A percentile compares a stretch with the other conserved stretches of the same genome.
These are phyloP conservation scores for Pelodytes ibericus DNA, from an alignment of 2,797 vertebrate genomes.

Conservation along the genomic window DNA sequence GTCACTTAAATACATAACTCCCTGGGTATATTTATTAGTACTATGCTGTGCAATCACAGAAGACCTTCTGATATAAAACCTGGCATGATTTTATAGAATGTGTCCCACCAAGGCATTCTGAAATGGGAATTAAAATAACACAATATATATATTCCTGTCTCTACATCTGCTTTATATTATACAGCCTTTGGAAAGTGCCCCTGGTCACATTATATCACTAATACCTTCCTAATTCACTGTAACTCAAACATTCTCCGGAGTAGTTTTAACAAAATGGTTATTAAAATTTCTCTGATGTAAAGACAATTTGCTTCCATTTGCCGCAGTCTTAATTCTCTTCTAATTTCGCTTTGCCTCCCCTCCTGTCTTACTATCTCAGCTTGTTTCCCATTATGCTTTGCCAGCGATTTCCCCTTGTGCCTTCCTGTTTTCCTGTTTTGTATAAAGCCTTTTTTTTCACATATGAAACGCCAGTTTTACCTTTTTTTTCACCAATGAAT, in stretches of 20 bases:
- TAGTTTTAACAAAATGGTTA: slow-evolving; percentile 42
- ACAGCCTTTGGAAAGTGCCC: slow-evolving; percentile 7
- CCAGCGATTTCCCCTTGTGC: neutral
- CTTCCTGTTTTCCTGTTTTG: slow-evolving; percentile 12
- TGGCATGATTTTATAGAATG: too few relatives aligned
- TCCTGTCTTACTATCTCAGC: slow-evolving; percentile 12
- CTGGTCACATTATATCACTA: slow-evolving; percentile 33
- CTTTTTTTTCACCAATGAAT: neutral
- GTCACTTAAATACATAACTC: too few relatives aligned
- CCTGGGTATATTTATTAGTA: too few relatives aligned
- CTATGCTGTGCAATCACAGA: too few relatives aligned
- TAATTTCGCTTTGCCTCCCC: slow-evolving; percentile 42
- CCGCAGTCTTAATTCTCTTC: slow-evolving; percentile 26
- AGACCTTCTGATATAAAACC: too few relatives aligned
- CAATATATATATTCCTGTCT: slow-evolving; percentile 16
- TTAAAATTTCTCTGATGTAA: slow-evolving; percentile 41
- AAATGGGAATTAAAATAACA: too few relatives aligned
- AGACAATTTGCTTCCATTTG: slow-evolving; percentile 27
- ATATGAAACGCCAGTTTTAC: neutral
- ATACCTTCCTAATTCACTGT: slow-evolving; percentile 38
- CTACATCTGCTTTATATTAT: slow-evolving; percentile 44
- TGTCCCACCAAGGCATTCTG: too few relatives aligned
- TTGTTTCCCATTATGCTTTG: slow-evolving; percentile 22
- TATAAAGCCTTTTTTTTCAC: slow-evolving; percentile 30
- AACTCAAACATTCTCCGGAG: slow-evolving; percentile 43